These are phyloP conservation scores for rabbit (Oryctolagus cuniculus) DNA, from an alignment of 2,113 vertebrate genomes.

Conservation along the genomic window DNA sequence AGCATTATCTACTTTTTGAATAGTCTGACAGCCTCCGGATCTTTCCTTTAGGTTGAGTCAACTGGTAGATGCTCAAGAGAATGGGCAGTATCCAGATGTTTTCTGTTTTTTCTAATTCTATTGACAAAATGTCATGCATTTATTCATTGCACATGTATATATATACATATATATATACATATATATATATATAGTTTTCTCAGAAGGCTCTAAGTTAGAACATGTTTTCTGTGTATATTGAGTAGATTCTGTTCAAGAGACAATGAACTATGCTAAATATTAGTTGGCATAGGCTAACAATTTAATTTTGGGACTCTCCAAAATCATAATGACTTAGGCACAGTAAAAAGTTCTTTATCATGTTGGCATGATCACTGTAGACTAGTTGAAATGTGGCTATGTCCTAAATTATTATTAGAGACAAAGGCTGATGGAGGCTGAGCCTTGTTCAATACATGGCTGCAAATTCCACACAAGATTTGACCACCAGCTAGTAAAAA, in stretches of 20 bases:
- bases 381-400: not conserved
- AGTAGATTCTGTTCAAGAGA: not conserved
- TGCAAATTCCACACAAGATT: not conserved
- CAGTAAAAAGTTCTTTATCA: not conserved
- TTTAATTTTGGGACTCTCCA: not conserved
- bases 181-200: not conserved
- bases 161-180: not conserved
- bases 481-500: not conserved
- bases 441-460: not conserved
- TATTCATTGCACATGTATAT: not conserved
- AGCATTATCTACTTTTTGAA: not conserved
- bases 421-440: not conserved
- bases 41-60: not conserved
- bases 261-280: not conserved
- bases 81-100: not conserved
- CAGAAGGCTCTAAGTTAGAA: not conserved
- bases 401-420: not conserved
- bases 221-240: not conserved
- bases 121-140: not conserved
- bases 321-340: not conserved
- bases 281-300: not conserved
- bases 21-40: not conserved
- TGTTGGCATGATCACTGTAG: not conserved
- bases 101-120: not conserved
- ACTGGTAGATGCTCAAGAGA: not conserved